Evolutionary conservation across 2,797 vertebrate genomes (phyloP), one percentile per base, ranked within the genome.

Genomic region (Phataginus tetradactyla): DNA sequence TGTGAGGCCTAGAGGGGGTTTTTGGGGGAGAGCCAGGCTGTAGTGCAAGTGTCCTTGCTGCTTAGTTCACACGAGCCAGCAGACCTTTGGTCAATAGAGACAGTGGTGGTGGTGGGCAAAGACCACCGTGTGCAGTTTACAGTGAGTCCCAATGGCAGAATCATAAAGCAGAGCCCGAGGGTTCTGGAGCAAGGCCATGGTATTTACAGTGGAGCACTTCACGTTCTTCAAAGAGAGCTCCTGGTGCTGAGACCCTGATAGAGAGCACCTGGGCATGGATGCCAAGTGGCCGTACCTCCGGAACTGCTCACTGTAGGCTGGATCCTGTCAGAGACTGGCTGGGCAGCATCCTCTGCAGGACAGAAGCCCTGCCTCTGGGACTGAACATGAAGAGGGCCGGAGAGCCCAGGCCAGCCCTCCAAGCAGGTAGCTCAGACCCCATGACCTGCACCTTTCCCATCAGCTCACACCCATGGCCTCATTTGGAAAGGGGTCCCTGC

Each of bases 341-440:
- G 71, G 1, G 45, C 9, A n/a, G 14, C 23, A 49, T 27, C 25
- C 13, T 8, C 6, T 25, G 32, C 17, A 18, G 49, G 51, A 25
- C 0, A 11, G 12, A 75, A 39, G 21, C 20, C 7, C 11, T 1
- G 18, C 15, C 15, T 42, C 37, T 0, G 1, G 1, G n/a, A 72
- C 13, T 8, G 61, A 49, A 18, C 21, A 32, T 32, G 74, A 77
- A 51, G 20, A 79, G 32, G 55, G 37, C 21, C 55, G 5, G 45
- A 29, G 42, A 55, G 51, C 37, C 32, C 34, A n/a, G 1, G 42
- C 9, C 34, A 68, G 27, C 51, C 15, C 5, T 2, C 3, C 4
- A 0, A 37, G 42, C 79, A 57, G 9, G 37, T 32, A 55, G 53
- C 53, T 66, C 42, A 21, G 34, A 9, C 39, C 42, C 14, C 2